Evolutionary conservation across 2,113 vertebrate genomes (phyloP).

Genomic region (Rynchops niger): DNA sequence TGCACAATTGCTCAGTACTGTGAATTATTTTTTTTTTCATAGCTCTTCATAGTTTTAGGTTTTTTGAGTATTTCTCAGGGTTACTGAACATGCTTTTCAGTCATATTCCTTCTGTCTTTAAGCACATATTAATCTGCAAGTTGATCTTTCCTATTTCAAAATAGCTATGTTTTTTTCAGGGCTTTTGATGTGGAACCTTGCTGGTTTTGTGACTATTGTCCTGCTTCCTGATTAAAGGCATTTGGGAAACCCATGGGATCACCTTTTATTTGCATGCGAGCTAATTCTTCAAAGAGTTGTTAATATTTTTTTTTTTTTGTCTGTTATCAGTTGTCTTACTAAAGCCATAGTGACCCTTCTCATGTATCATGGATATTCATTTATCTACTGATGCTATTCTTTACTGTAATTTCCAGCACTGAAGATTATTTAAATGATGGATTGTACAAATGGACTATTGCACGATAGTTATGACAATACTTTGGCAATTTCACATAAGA

Average conservation of each 20-base stretch:
- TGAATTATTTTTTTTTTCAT: not conserved
- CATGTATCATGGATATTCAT: not conserved
- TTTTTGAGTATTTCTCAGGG: not conserved
- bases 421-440: not conserved
- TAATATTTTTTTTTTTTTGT: not conserved
- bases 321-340: not conserved
- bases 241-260: not conserved
- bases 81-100: not conserved
- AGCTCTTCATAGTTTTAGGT: not conserved
- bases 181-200: not conserved
- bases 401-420: not conserved
- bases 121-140: not conserved
- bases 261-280: not conserved
- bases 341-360: not conserved
- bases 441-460: not conserved
- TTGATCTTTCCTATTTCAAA: not conserved
- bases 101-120: not conserved
- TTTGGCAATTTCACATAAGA: not conserved
- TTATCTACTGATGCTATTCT: not conserved
- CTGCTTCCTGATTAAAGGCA: not conserved
- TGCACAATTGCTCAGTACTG: not conserved
- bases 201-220: not conserved
- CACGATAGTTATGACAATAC: not conserved
- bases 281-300: not conserved
- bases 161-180: not conserved